A percentile compares a stretch with the other conserved stretches of the same genome.
Conservation (phyloP, 2,888 invertebrate genomes). For the Dryococelus australis region DNA sequence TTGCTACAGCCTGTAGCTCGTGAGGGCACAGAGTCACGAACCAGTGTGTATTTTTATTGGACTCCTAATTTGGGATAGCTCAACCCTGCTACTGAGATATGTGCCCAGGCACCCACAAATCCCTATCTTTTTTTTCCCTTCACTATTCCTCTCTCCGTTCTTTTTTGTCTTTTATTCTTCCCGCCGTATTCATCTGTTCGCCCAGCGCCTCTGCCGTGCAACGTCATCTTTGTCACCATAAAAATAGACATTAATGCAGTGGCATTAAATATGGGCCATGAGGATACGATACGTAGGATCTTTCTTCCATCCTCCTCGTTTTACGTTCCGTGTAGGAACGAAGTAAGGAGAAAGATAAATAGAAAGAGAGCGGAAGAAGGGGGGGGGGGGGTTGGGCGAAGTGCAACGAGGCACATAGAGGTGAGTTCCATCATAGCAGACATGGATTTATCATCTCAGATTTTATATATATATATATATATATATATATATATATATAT, state of each 20-base stretch:
- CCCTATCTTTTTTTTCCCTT: not conserved
- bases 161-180: not conserved
- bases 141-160: not conserved
- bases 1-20: not conserved
- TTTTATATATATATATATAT: not conserved
- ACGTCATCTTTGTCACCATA: constrained; percentile 29
- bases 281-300: not conserved
- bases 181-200: not conserved
- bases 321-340: not conserved
- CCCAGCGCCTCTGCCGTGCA: not conserved
- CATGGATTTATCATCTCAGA: not conserved
- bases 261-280: constrained; percentile 26
- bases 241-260: constrained; percentile 28
- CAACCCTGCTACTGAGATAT: constrained; percentile 25
- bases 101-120: constrained; percentile 18
- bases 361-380: not conserved
- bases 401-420: constrained; percentile 8
- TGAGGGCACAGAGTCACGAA: not conserved
- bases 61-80: not conserved
- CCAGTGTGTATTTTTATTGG: not conserved
- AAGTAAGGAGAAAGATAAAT: not conserved
- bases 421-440: not conserved
- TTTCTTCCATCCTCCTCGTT: not conserved
- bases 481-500: not conserved
- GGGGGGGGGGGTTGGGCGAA: not conserved